Conservation (phyloP, 2,797 vertebrate genomes). For the Microctenopoma stevenorrisi region DNA sequence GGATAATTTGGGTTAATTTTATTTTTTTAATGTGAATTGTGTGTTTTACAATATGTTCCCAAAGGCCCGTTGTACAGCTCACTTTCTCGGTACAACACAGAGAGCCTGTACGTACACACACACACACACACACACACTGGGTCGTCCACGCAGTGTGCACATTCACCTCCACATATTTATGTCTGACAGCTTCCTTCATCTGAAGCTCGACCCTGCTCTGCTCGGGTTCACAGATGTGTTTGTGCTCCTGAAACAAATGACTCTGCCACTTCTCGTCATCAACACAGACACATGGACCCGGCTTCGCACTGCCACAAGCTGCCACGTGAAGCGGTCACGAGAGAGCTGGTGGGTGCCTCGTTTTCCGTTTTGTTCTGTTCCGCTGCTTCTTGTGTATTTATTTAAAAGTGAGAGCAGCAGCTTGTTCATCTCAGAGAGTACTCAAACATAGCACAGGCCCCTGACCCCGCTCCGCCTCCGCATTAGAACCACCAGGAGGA, state of each 20-base stretch:
- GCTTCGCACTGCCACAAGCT: not conserved
- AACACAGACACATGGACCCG: constrained; percentile 1
- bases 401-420: not conserved
- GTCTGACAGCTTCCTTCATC: constrained; percentile 15
- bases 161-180: constrained; percentile 2
- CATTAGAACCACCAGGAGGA: too few species aligned
- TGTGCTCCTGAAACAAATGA: constrained; percentile 34
- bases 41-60: not conserved
- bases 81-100: not conserved
- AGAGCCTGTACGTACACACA: too few species aligned
- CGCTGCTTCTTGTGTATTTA: not conserved
- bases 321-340: not conserved
- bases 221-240: constrained; percentile 21
- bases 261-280: constrained; percentile 23
- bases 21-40: too few species aligned
- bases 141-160: not conserved
- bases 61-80: not conserved
- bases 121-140: not conserved
- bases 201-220: not conserved
- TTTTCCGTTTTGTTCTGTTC: too few species aligned
- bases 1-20: too few species aligned
- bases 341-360: not conserved
- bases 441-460: too few species aligned
- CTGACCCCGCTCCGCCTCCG: too few species aligned
- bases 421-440: too few species aligned